Base-by-base conservation (phyloP, 2,797 vertebrate genomes). In the Arrhamphus sclerolepis region DNA sequence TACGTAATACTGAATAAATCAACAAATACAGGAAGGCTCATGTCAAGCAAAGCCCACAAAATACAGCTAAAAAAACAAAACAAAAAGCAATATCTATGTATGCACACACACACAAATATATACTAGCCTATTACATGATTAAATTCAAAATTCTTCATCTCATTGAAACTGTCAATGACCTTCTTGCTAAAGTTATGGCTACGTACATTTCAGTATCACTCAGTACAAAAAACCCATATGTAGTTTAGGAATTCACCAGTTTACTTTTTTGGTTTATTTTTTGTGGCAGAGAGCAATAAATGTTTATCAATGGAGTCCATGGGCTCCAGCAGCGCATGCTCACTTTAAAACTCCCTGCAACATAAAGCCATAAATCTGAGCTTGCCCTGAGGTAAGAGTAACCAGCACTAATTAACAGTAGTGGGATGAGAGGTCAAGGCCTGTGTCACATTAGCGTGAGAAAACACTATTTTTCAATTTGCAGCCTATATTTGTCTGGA, bases 381-480 rank as follows among this genome's bases (percentile, higher is more conserved):
- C 46, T 53, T 82, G 89, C 91, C 91, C 89, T 82, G 85, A 89
- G 92, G 85, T 89, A 88, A 69, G 77, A 89, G 75, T 71, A 80
- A 85, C 72, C 83, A 85, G 73, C 85, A 78, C 87, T 93, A 93
- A 94, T 93, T 93, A 92, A 89, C 89, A 83, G 85, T 67, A 88
- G 84, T 62, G 22, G 69, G 87, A 90, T 86, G 77, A 88, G 82
- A 86, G 92, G 91, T 93, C 91, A 90, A 78, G 81, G 87, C 89
- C 82, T 70, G 64, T 76, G 87, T 89, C 87, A 84, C 85, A 90
- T 92, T 88, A 92, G 80, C 74, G 70, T 89, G 88, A 90, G 90
- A 90, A 93, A 92, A 91, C 84, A 87, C 84, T 49, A 88, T 91
- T 89, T 88, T 90, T 91, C 87, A 91, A 91, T 85, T 81, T 86